Base-by-base conservation (phyloP, 2,113 vertebrate genomes). In the Pitta sordida region DNA sequence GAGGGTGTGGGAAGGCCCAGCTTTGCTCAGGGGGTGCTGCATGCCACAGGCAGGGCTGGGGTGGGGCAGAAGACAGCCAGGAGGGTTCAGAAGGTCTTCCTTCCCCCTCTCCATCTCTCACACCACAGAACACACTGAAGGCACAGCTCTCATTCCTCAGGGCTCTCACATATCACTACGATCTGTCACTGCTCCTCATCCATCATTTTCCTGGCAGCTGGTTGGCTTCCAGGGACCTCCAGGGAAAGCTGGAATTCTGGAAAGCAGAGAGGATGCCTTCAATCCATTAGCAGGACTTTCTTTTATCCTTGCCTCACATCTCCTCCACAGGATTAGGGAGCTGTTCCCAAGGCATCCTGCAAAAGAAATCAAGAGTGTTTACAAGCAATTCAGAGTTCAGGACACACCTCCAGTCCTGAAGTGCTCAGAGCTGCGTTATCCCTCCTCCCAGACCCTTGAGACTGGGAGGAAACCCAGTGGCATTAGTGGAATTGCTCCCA, bases 351-450 rank as follows among this genome's bases (percentile, higher is more conserved):
- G 71, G 70, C 36, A 65, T 14, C 82, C 95, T 96, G 93, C 59
- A 96, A 95, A 13, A 94, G 78, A 96, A 94, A 91, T 89, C 11
- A 73, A 77, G 22, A 44, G 16, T 48, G 51, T 84, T 95, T 65
- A 85, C 67, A 83, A 90, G 58, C 32, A 84, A 51, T 52, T 62
- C 65, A 20, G 4, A 69, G n/a, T 8, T 79, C 18, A 17, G 0
- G 2, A 27, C 21, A 58, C 34, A 52, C 13, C 69, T 80, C 34
- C 62, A 62, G 46, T 64, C 83, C 53, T 58, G 58, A 62, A 53
- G 41, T 53, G 51, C 43, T 74, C 69, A 55, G 80, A 86, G 68
- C 27, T 81, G 24, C 37, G 58, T 26, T 32, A 62, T 15, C 70
- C 56, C 41, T 68, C 62, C n/a, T 16, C 5, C 8, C 52, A 90